Base-by-base conservation (phyloP, 2,888 invertebrate species). In the Athalia cordata region DNA sequence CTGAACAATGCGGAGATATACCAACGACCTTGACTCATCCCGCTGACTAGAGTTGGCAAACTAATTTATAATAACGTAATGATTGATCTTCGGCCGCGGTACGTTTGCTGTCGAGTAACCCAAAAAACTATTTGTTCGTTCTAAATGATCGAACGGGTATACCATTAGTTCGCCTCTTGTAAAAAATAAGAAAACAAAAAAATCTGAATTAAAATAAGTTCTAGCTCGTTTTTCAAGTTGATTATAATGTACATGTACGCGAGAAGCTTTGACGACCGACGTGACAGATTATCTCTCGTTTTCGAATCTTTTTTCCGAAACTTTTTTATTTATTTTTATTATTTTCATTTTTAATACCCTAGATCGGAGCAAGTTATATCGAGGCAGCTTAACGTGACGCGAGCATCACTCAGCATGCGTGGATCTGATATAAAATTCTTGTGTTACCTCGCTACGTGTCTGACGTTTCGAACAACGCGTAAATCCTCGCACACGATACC, bases 271-370 rank as follows among this genome's bases (percentile, higher is more conserved):
- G 59, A 72, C 72, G 72, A 45, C 29, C 47, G 45, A 72, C 72
- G 72, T 72, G 57, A 72, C 72, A 72, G 72, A 72, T 72, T 72
- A 72, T 72, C 72, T 59, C 9, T 72, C 72, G 72, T 72, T 72
- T 57, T 45, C n/a, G 47, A 43, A 13, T 72, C n/a, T 47, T 59
- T 55, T 70, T 70, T 70, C 29, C 29, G 29, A 29, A 29, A 29
- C 29, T 29, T 70, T 47, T 45, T 59, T 7, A 7, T 29, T 68
- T 50, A 72, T 13, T 47, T 72, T 57, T 72, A 52, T 59, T 43
- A 43, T 72, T 59, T 45, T 43, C 45, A 59, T 59, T 59, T 45
- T 57, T 72, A 45, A 57, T 59, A 59, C 72, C 47, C 57, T 13
- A 43, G 72, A 72, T 72, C 57, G 47, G 57, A 45, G 57, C 72